Evolutionary conservation across 2,113 vertebrate species (phyloP).

Genomic region (Neomonachus schauinslandi): DNA sequence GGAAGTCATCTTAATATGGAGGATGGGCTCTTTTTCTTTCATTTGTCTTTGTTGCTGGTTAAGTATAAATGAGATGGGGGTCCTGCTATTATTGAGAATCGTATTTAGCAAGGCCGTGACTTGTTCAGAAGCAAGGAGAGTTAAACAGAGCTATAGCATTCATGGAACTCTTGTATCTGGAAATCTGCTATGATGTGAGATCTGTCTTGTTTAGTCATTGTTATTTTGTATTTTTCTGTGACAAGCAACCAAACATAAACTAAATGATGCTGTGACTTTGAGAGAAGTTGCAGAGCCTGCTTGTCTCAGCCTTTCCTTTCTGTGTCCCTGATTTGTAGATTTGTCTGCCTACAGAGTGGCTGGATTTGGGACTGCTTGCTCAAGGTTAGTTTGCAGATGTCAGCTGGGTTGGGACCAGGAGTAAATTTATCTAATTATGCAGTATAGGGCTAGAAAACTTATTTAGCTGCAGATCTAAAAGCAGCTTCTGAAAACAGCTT

Average conservation of each 20-base stretch:
- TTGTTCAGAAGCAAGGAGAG: not conserved
- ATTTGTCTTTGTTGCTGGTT: not conserved
- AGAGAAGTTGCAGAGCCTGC: not conserved
- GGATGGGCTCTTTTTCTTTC: not conserved
- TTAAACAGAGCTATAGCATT: not conserved
- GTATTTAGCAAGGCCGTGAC: not conserved
- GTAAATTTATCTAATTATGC: not conserved
- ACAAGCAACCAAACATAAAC: not conserved
- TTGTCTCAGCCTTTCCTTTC: not conserved
- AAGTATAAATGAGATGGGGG: not conserved
- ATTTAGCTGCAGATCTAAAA: not conserved
- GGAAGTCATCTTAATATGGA: not conserved
- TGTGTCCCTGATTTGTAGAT: not conserved
- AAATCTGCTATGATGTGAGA: not conserved
- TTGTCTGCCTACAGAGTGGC: not conserved
- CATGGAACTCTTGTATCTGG: not conserved
- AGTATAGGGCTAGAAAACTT: not conserved
- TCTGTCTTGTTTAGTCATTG: not conserved
- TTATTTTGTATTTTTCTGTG: not conserved
- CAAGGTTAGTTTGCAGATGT: slow-evolving; percentile 19
- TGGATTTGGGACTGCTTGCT: not conserved
- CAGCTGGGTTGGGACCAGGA: not conserved
- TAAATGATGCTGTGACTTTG: not conserved
- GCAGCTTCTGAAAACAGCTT: slow-evolving; percentile 2
- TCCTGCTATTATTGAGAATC: not conserved